These are phyloP conservation scores for Nylanderia fulva DNA, from an alignment of 1,140 invertebrate species.

Conservation along the genomic window DNA sequence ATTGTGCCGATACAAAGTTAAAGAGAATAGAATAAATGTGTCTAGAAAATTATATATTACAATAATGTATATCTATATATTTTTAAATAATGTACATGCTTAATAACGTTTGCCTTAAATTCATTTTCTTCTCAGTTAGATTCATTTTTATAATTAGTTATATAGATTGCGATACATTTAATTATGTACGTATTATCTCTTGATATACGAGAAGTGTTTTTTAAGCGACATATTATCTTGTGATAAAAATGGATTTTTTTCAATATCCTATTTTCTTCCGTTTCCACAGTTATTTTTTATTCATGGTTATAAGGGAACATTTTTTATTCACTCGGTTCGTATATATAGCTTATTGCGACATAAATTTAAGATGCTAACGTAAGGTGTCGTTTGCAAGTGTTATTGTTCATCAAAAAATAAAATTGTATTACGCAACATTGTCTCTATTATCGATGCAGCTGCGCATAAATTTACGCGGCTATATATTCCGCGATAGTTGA, in stretches of 20 bases:
- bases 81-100: not conserved
- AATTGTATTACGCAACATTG: not conserved
- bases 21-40: not conserved
- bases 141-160: not conserved
- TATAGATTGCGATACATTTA: not conserved
- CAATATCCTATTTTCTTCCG: not conserved
- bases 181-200: not conserved
- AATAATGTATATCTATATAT: not conserved
- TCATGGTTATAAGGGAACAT: not conserved
- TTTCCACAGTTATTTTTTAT: not conserved
- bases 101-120: not conserved
- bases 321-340: not conserved
- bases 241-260: not conserved
- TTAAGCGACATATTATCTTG: too few relatives aligned
- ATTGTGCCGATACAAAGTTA: not conserved
- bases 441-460: conserved; percentile 25
- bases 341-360: not conserved
- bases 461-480: not conserved
- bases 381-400: not conserved
- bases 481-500: not conserved
- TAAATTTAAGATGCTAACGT: not conserved
- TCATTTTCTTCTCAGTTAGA: too few relatives aligned
- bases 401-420: conserved; percentile 7
- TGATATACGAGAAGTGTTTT: not conserved
- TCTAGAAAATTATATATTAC: too few relatives aligned